Base-by-base conservation (phyloP, 2,113 vertebrate species). In the Chionis minor region DNA sequence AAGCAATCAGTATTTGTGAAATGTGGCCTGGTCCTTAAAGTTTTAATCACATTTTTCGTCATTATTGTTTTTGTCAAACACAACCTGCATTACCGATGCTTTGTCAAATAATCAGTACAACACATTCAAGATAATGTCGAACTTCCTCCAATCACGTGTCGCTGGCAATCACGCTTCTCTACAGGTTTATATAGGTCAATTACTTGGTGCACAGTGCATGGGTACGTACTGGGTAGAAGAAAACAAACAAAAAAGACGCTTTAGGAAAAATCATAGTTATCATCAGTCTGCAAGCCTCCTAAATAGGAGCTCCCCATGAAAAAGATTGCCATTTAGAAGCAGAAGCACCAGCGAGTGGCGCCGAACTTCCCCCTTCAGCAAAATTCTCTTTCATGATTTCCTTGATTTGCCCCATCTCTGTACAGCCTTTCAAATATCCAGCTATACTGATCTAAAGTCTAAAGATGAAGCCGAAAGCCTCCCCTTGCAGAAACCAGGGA, bases 1-100 rank as follows among this genome's bases (percentile, higher is more conserved):
- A 97, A 95, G 45, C 52, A 91, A 85, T 78, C 75, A 69, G 87
- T 93, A 87, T 90, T 86, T 94, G 62, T 87, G 80, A 95, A 93
- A 92, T 67, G 67, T 94, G 78, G 88, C 62, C 72, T 44, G 32
- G 44, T 90, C 83, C 55, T 93, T 81, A 67, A 81, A 85, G 44
- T 82, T 96, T 94, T 88, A 95, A 90, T 80, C 73, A 78, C 65
- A 69, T 91, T 94, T 96, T 87, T 81, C 73, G 58, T 71, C 40
- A 9, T 56, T 40, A 56, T 44, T 83, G 26, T 26, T 93, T 95
- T 81, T 81, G 49, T 62, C 32, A 88, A 94, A 74, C 40, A 63
- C 17, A 89, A 72, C 18, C 27, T 47, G n/a, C 20, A 26, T 69
- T 88, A 47, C 66, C 59, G 45, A 62, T 38, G 28, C n/a, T 86